phyloP scores from a whole-genome alignment of 1,140 invertebrate genomes.

The Bombyx mori region ASM3026992v2 NC_085133.1:10067501-10068000 shows the following conservation, averaged over 20 bases:
- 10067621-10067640: slow-evolving; percentile 20
- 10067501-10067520: slow-evolving; percentile 50
- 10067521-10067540: slow-evolving; percentile 62
- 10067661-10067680: slow-evolving; percentile 33
- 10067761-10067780: slow-evolving; percentile 58
- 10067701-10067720: slow-evolving; percentile 27
- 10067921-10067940: slow-evolving; percentile 56
- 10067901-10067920: slow-evolving; percentile 45
- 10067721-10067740: slow-evolving; percentile 58
- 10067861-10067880: slow-evolving; percentile 51
- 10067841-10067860: slow-evolving; percentile 44
- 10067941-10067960: slow-evolving; percentile 65
- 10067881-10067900: slow-evolving; percentile 42
- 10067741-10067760: slow-evolving; percentile 40
- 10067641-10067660: slow-evolving; percentile 29
- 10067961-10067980: slow-evolving; percentile 55
- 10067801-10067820: slow-evolving; percentile 62
- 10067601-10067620: slow-evolving; percentile 56
- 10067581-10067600: slow-evolving; percentile 58
- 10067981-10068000: slow-evolving; percentile 65
- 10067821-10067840: slow-evolving; percentile 50
- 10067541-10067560: slow-evolving; percentile 69
- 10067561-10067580: slow-evolving; percentile 64
- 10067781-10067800: slow-evolving; percentile 47
- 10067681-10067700: slow-evolving; percentile 34